These are phyloP conservation scores for Melitaea athalia DNA, from an alignment of 2,888 invertebrate species.

Conservation along the genomic window DNA sequence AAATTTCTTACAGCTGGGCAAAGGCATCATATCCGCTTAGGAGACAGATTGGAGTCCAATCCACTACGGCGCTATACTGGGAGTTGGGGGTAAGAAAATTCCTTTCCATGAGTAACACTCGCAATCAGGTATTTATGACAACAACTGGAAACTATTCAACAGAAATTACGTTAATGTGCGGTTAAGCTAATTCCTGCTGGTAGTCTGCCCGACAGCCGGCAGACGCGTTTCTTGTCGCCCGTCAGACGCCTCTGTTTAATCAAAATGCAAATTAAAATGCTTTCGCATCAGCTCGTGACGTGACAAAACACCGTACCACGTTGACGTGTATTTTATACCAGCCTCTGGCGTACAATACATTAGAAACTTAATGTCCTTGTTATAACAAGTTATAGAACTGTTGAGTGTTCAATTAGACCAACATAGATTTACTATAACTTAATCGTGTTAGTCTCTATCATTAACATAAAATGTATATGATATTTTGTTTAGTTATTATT, in stretches of 20 bases:
- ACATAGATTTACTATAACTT: constrained; percentile 11
- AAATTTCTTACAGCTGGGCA: too few species aligned
- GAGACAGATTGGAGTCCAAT: too few species aligned
- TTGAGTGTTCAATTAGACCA: constrained; percentile 9
- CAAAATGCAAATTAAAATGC: constrained; percentile 67
- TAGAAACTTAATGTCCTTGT: constrained; percentile 16
- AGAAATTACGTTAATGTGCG: too few species aligned
- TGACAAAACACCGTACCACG: constrained; percentile 52
- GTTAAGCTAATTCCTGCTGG: neutral
- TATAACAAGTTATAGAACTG: constrained; percentile 10
- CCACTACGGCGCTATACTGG: too few species aligned
- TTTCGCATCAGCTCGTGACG: constrained; percentile 54
- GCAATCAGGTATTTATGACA: too few species aligned
- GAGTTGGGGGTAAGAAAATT: neutral
- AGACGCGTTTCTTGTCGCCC: constrained; percentile 43
- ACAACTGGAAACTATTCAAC: neutral
- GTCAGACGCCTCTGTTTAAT: constrained; percentile 58
- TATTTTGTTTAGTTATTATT: too few species aligned
- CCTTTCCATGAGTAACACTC: neutral
- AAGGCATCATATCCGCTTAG: too few species aligned
- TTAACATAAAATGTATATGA: too few species aligned
- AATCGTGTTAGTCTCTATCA: neutral
- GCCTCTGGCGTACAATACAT: constrained; percentile 33
- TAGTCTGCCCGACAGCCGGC: constrained; percentile 33
- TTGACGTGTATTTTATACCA: constrained; percentile 52